Evolutionary conservation across 2,113 vertebrate species (phyloP), one percentile per base, ranked within the genome.

Genomic region (Psilopogon haemacephalus): DNA sequence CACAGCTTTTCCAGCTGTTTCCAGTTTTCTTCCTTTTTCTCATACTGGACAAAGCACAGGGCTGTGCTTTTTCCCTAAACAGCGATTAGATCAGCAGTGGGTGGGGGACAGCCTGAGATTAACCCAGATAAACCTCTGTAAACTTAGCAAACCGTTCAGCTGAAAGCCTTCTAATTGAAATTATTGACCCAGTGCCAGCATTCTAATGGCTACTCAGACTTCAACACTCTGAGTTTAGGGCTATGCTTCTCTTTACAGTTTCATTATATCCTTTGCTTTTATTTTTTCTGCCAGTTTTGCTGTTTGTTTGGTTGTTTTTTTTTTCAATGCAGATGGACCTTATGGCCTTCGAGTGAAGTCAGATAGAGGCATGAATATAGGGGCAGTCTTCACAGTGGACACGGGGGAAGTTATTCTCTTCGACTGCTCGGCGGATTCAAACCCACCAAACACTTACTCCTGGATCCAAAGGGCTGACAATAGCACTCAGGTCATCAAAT

Each of bases 341-440:
- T 99, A 99, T 48, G 98, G 98, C 93, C 98, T 99, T 95, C 98
- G 95, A 93, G 98, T 99, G 91, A 98, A 98, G 96, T 99, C 98
- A 59, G 98, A 97, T 78, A 98, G 98, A 96, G 98, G 98, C 71
- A 96, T 98, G 76, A 98, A 98, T 70, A 98, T 98, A 30, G 98
- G 98, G 12, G 97, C 98, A 17, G 98, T 99, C 77, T 99, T 99
- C 91, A 99, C 98, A 37, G 97, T 99, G 84, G 98, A 98, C 70
- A 83, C 98, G 8, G 98, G 99, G 52, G 98, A 99, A 95, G 97
- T 98, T 64, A 95, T 98, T 68, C 97, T 98, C 76, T 99, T 99
- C 14, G 97, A 99, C 81, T 99, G 99, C 96, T 98, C 97, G 33
- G 99, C 99, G 3, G 99, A 99, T 67, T 99, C 99, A 69, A 99